Evolutionary conservation across 2,797 vertebrate genomes (phyloP).

Genomic region (Semaprochilodus insignis): DNA sequence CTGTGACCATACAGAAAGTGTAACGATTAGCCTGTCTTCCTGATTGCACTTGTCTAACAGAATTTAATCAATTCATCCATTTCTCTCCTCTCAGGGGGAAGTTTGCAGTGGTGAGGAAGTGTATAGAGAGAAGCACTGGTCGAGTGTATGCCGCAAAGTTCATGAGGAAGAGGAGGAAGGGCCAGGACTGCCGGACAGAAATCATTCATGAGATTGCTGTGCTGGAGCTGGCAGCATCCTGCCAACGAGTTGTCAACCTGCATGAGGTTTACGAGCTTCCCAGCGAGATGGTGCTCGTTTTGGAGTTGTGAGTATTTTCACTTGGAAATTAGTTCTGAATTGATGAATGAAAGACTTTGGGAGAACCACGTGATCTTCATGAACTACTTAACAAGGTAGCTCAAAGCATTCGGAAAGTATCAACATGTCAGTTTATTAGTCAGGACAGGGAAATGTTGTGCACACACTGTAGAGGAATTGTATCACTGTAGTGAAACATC

Average conservation of each 20-base stretch:
- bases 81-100: conserved; percentile 80
- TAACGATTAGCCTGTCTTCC: not conserved
- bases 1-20: not conserved
- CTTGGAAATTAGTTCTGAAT: not conserved
- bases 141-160: conserved; percentile 93
- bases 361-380: too few species aligned
- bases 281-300: conserved; percentile 91
- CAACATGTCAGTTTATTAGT: not conserved
- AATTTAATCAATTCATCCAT: not conserved
- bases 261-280: conserved; percentile 91
- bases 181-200: conserved; percentile 89
- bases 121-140: conserved; percentile 86
- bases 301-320: conserved; percentile 77
- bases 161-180: conserved; percentile 94
- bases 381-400: too few species aligned
- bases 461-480: not conserved
- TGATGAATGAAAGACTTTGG: not conserved
- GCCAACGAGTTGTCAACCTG: conserved; percentile 85
- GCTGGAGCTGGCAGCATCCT: conserved; percentile 86
- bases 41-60: not conserved
- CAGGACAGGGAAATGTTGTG: not conserved
- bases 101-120: conserved; percentile 93
- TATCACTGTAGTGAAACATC: not conserved
- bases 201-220: conserved; percentile 93
- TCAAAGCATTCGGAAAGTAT: too few species aligned